Percentiles rank a stretch among this genome's conserved stretches.
Evolutionary conservation across 2,113 vertebrate genomes (phyloP).

Genomic region (Gopherus flavomarginatus): DNA sequence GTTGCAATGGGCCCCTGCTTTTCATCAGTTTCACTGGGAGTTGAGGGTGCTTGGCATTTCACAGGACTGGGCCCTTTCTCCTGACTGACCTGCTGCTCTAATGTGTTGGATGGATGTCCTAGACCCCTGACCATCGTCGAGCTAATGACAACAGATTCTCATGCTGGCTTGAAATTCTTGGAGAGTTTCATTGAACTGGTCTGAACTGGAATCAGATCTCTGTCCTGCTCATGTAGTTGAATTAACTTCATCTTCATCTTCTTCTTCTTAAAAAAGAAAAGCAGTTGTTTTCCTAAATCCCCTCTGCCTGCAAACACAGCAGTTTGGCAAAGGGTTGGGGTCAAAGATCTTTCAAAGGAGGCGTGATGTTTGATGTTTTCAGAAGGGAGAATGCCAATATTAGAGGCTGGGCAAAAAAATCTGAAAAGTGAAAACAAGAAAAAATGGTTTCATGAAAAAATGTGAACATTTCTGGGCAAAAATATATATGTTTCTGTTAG

Average conservation of each 20-base stretch:
- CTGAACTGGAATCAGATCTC: not conserved
- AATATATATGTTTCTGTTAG: not conserved
- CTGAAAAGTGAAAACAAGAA: not conserved
- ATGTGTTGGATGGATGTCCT: not conserved
- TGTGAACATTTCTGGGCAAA: not conserved
- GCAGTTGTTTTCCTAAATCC: not conserved
- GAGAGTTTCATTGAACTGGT: not conserved
- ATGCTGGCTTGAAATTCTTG: not conserved
- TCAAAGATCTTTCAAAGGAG: not conserved
- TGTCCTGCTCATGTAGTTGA: not conserved
- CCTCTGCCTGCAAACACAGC: not conserved
- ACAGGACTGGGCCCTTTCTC: not conserved
- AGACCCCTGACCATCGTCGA: fast-evolving
- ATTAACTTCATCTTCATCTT: fast-evolving
- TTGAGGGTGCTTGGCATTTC: not conserved
- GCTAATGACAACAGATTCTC: not conserved
- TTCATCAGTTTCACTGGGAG: not conserved
- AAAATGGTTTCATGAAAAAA: not conserved
- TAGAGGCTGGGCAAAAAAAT: not conserved
- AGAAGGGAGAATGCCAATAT: not conserved
- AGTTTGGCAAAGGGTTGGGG: not conserved
- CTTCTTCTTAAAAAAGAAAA: not conserved
- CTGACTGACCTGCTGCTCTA: not conserved
- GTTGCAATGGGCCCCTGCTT: not conserved
- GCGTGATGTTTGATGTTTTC: not conserved